Percentiles rank a stretch among this genome's conserved stretches.
Conservation (phyloP, 2,113 vertebrate species). For the Perccottus glenii region DNA sequence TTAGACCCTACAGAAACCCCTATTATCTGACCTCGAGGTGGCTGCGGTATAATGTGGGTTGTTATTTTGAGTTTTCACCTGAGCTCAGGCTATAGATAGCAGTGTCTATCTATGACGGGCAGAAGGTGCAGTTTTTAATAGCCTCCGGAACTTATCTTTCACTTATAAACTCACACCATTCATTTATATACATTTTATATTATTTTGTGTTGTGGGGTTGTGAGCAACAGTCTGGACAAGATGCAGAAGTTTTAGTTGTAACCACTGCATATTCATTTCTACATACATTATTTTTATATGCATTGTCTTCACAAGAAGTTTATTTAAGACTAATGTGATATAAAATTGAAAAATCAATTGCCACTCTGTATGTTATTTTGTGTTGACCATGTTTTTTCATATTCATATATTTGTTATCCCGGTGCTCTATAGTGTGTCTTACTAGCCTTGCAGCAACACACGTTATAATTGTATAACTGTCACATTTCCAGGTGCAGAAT, state of each 20-base stretch:
- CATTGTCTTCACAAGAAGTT: too few species aligned
- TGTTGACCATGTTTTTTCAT: background rate
- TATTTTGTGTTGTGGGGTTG: too few species aligned
- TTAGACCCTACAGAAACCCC: conserved; percentile 59
- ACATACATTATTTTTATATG: too few species aligned
- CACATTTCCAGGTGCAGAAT: conserved; percentile 77
- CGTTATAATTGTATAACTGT: background rate
- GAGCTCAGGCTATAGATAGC: conserved; percentile 55
- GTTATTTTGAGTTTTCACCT: conserved; percentile 33
- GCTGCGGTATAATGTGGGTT: conserved; percentile 77
- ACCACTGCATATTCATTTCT: too few species aligned
- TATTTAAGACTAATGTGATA: too few species aligned
- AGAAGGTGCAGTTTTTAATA: conserved; percentile 31
- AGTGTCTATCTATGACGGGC: conserved; percentile 55
- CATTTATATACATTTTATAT: too few species aligned
- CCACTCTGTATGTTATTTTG: too few species aligned
- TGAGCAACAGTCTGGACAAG: too few species aligned
- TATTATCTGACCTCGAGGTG: conserved; percentile 74
- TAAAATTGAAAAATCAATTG: too few species aligned
- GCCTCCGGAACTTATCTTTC: background rate
- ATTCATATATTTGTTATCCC: too few species aligned
- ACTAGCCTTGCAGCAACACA: background rate
- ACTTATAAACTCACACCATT: background rate
- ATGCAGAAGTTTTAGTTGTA: too few species aligned
- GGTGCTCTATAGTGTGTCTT: background rate